phyloP scores from a whole-genome alignment of 2,888 invertebrate species.

The Theretra japonica region DNA sequence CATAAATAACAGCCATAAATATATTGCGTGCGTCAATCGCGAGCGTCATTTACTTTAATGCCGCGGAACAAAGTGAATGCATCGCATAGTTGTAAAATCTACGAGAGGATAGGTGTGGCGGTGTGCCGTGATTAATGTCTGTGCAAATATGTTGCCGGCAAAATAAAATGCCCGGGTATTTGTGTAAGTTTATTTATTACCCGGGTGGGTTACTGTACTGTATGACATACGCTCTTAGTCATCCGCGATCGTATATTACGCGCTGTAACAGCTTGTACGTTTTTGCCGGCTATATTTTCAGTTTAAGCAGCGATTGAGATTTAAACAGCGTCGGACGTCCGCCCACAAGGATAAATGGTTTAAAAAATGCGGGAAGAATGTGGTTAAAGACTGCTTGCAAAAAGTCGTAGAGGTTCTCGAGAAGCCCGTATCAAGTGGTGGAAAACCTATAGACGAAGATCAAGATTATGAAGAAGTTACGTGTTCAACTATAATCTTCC shows the following conservation, averaged over 20 bases:
- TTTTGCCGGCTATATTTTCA: background rate
- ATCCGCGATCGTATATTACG: background rate
- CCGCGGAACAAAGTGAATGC: constrained; percentile 1
- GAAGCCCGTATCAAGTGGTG: no score
- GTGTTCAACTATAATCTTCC: no score
- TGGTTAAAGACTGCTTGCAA: no score
- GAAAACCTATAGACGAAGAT: no score
- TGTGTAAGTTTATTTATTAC: background rate
- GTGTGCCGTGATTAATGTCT: background rate
- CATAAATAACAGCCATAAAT: constrained; percentile 1
- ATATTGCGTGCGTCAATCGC: constrained; percentile 11
- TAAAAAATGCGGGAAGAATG: no score
- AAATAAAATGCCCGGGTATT: constrained; percentile 1
- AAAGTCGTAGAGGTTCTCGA: no score
- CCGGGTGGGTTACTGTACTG: background rate
- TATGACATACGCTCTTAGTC: background rate
- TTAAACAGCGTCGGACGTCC: no score
- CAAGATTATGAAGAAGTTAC: no score
- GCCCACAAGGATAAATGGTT: no score
- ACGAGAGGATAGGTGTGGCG: background rate
- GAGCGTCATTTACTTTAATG: background rate
- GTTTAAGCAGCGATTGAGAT: background rate
- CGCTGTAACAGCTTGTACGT: background rate
- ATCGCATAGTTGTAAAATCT: constrained; percentile 9
- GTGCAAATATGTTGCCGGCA: constrained; percentile 1